phyloP scores from a whole-genome alignment of 2,888 invertebrate species.

The Trimorus sp. region DNA sequence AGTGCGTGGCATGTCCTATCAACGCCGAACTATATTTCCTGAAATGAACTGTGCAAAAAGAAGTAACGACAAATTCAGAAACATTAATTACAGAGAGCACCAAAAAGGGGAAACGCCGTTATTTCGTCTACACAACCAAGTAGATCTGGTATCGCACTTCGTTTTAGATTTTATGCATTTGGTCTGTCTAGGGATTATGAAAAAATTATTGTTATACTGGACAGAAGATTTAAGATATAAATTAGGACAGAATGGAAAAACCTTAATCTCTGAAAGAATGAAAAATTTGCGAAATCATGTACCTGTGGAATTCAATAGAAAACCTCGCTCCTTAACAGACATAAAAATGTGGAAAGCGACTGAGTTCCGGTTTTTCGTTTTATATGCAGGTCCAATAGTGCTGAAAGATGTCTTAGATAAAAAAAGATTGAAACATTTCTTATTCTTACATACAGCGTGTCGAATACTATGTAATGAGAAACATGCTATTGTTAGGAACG shows the following conservation, averaged over 20 bases:
- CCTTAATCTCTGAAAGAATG: not conserved
- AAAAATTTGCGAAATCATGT: not conserved
- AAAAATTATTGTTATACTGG: not conserved
- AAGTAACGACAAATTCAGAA: too few species aligned
- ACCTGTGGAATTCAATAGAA: slow-evolving; percentile 1
- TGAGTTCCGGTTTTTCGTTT: slow-evolving; percentile 20
- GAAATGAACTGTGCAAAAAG: too few species aligned
- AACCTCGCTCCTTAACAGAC: slow-evolving; percentile 2
- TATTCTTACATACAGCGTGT: slow-evolving; percentile 21
- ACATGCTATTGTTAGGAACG: not conserved
- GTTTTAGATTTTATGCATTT: not conserved
- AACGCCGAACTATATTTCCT: too few species aligned
- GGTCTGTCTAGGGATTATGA: not conserved
- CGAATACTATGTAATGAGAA: slow-evolving; percentile 26
- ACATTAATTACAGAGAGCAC: too few species aligned
- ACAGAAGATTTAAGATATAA: slow-evolving; percentile 11
- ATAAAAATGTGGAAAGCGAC: slow-evolving; percentile 19
- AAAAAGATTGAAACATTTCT: slow-evolving; percentile 6
- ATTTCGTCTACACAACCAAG: too few species aligned
- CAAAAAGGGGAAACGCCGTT: too few species aligned
- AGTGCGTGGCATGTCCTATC: too few species aligned
- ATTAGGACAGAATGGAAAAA: slow-evolving; percentile 23
- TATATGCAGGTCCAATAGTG: not conserved
- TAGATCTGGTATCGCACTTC: too few species aligned
- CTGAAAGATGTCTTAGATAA: slow-evolving; percentile 1